Evolutionary conservation across 2,797 vertebrate genomes (phyloP).

Genomic region (Pagetopsis macropterus): DNA sequence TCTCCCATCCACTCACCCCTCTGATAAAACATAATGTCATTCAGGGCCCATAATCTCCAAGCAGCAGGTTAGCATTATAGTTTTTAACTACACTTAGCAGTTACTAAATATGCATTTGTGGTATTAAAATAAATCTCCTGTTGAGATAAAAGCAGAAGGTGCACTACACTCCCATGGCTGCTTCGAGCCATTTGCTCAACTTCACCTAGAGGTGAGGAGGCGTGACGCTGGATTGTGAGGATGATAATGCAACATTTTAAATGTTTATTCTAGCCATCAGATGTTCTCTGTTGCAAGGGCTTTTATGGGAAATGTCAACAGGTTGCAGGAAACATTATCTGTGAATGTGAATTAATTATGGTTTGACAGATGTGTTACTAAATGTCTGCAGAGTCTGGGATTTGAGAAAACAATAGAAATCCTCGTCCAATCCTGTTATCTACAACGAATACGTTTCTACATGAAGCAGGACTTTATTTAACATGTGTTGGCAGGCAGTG

Average conservation of each 20-base stretch:
- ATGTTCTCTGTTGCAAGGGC: constrained; percentile 42
- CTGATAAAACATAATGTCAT: constrained; percentile 73
- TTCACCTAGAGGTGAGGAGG: constrained; percentile 29
- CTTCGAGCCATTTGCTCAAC: constrained; percentile 34
- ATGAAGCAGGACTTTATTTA: not conserved
- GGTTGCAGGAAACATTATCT: constrained; percentile 64
- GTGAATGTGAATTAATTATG: constrained; percentile 68
- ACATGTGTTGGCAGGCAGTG: not conserved
- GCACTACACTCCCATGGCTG: constrained; percentile 56
- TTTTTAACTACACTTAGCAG: constrained; percentile 83
- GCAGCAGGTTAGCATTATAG: constrained; percentile 84
- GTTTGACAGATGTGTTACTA: constrained; percentile 71
- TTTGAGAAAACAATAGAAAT: constrained; percentile 33
- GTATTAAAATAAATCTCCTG: constrained; percentile 81
- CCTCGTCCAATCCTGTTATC: constrained; percentile 29
- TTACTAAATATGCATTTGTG: constrained; percentile 79
- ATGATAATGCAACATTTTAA: constrained; percentile 55
- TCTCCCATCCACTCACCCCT: constrained; percentile 35
- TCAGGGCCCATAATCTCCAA: constrained; percentile 75
- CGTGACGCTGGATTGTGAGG: constrained; percentile 1
- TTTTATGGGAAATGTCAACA: constrained; percentile 58
- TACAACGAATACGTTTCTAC: not conserved
- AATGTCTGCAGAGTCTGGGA: constrained; percentile 35
- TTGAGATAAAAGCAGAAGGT: constrained; percentile 82
- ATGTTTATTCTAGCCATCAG: constrained; percentile 43